Evolutionary conservation across 2,113 vertebrate genomes (phyloP), one percentile per base, ranked within the genome.

Genomic region (Brienomyrus brachyistius): DNA sequence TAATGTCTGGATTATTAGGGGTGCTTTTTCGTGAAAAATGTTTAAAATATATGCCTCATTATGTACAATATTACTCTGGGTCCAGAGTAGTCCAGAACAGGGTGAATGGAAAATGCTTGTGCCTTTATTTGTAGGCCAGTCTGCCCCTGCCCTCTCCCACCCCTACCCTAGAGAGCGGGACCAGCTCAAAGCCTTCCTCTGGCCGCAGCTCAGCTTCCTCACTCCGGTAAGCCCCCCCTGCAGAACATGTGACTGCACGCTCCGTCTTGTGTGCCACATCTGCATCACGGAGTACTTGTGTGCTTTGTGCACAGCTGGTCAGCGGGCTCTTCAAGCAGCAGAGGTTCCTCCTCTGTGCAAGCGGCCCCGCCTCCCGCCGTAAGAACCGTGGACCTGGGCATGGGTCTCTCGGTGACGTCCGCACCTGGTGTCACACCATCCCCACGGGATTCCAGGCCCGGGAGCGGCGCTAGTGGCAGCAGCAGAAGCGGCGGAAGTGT

Each of bases 101-200:
- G n/a, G 35, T 80, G 31, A 35, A 15, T 10, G 62, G 82, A 87
- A 31, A 43, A 43, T 19, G 13, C n/a, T 11, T 88, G 21, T 77
- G 23, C 21, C 1, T 89, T 77, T 50, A 45, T 21, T n/a, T 89
- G 74, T 77, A 96, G 95, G 93, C 93, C 89, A 35, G 17, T 19
- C 23, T 17, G 27, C 51, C 56, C 56, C 56, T 0, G 56, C 56
- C 56, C 56, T 59, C 56, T 59, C 23, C 56, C 3, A 0, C 56
- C 23, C 56, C 23, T 23, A 59, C 21, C 56, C 56, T 3, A 59
- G 56, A 0, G 74, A 80, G 74, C 2, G 0, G 74, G 35, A 43
- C 31, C 35, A 80, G 74, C 35, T 80, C 70, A 40, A 40, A 77
- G 15, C 31, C 35, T 40, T 15, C 70, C 70, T 77, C 74, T 80